Evolutionary conservation across 2,888 invertebrate genomes (phyloP), one percentile per base, ranked within the genome.

Genomic region (Frankliniella intonsa): DNA sequence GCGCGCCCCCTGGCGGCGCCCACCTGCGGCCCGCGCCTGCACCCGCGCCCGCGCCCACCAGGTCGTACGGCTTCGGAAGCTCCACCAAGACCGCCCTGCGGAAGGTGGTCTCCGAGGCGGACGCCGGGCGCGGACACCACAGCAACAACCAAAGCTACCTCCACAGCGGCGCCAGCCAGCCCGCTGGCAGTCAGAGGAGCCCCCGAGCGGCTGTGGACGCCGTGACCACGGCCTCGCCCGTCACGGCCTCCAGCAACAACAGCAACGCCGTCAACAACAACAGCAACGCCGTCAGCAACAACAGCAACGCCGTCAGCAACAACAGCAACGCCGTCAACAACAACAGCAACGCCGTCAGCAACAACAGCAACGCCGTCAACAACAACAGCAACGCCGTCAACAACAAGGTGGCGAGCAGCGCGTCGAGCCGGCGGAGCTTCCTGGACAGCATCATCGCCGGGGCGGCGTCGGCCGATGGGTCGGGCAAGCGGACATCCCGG

Each of bases 1-100:
- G 38, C 38, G 38, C 38, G 38, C 38, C 38, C 38, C 38, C 38
- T 38, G 38, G 3, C 38, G 38, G 38, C 38, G 38, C 38, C 38
- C 38, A 38, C 38, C 38, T 38, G 38, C 38, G 38, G 38, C 38
- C 2, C 38, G 38, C 2, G 38, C 38, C 38, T 5, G 38, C 38
- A 38, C 38, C 38, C 5, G 38, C 38, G 38, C 38, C 2, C 38
- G 38, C 2, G 38, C 38, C 19, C 69, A 11, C 22, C 12, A 76
- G 69, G 25, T 76, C 69, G 69, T 76, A 76, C 69, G 69, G 69
- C 69, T 76, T 76, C 69, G 69, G 69, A 76, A 76, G 69, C 69
- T 25, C 69, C 69, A 22, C 69, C 22, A 76, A 76, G 69, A 76
- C 12, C 69, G 69, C 69, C 69, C 69, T 76, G 22, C 69, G 69